phyloP scores from a whole-genome alignment of 2,113 vertebrate species.

The Oxygymnocypris stewartii region DNA sequence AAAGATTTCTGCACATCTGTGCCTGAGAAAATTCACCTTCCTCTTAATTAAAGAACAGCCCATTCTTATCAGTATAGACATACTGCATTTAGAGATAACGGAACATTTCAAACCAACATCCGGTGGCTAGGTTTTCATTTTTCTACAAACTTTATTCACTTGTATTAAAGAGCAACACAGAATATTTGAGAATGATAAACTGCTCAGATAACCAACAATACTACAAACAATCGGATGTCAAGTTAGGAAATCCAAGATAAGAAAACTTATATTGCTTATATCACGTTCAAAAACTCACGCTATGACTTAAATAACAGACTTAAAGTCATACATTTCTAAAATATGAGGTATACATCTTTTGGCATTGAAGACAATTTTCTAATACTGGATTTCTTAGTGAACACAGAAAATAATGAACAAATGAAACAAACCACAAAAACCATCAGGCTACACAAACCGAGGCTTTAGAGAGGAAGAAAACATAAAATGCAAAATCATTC shows the following conservation, averaged over 20 bases:
- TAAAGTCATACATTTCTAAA: constrained; percentile 50
- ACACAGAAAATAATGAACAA: constrained; percentile 50
- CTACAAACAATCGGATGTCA: constrained; percentile 69
- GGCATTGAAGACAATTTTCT: constrained; percentile 56
- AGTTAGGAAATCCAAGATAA: constrained; percentile 65
- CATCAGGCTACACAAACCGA: background rate
- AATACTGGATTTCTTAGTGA: constrained; percentile 55
- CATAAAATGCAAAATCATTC: constrained; percentile 50
- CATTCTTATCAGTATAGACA: background rate
- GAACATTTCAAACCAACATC: constrained; percentile 13
- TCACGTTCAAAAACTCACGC: constrained; percentile 64
- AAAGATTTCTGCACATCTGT: background rate
- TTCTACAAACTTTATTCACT: constrained; percentile 56
- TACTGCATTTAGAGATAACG: background rate
- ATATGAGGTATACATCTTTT: constrained; percentile 61
- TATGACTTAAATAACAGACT: constrained; percentile 36
- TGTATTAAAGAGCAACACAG: constrained; percentile 44
- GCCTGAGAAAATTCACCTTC: background rate
- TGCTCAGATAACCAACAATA: constrained; percentile 53
- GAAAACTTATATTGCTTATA: constrained; percentile 75
- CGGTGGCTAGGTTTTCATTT: constrained; percentile 13
- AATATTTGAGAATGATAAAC: constrained; percentile 53
- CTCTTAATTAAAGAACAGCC: background rate
- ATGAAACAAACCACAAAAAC: constrained; percentile 58
- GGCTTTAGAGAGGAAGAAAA: constrained; percentile 43